These are phyloP conservation scores for Drosophila nikananu DNA, from an alignment of 1,140 invertebrate species.

Conservation along the genomic window DNA sequence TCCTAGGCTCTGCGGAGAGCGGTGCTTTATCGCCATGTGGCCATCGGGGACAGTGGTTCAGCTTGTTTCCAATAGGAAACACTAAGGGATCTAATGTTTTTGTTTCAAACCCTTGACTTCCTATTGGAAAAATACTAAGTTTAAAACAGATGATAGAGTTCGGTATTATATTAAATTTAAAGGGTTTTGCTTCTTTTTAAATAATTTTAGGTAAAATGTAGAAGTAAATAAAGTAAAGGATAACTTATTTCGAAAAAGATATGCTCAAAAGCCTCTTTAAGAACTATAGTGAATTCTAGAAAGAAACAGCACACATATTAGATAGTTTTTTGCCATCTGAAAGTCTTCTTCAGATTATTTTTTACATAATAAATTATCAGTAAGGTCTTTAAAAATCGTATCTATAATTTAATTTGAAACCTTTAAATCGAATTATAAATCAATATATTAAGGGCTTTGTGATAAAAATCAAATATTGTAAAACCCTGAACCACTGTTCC, in stretches of 20 bases:
- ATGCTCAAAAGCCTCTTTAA: background rate
- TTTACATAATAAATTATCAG: background rate
- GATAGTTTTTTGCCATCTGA: accelerated
- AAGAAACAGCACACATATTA: too few species aligned
- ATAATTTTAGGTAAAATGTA: background rate
- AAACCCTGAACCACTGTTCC: slow-evolving; percentile 29
- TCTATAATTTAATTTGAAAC: background rate
- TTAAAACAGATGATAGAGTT: background rate
- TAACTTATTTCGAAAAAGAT: too few species aligned
- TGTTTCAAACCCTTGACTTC: background rate
- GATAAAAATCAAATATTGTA: background rate
- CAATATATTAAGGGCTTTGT: too few species aligned
- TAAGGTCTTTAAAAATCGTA: too few species aligned
- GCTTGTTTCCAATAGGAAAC: background rate
- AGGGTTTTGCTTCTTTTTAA: background rate
- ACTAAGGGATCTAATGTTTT: background rate
- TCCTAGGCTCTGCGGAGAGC: slow-evolving; percentile 9
- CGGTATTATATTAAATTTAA: background rate
- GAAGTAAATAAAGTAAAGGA: too few species aligned
- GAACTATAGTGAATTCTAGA: background rate
- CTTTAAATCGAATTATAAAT: background rate
- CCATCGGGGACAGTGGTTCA: slow-evolving; percentile 54
- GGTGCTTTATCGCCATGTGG: slow-evolving; percentile 59
- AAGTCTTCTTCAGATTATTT: background rate
- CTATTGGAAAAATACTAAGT: background rate